These are phyloP conservation scores for Pantelozetes paolii DNA, from an alignment of 2,888 invertebrate genomes.

Conservation along the genomic window DNA sequence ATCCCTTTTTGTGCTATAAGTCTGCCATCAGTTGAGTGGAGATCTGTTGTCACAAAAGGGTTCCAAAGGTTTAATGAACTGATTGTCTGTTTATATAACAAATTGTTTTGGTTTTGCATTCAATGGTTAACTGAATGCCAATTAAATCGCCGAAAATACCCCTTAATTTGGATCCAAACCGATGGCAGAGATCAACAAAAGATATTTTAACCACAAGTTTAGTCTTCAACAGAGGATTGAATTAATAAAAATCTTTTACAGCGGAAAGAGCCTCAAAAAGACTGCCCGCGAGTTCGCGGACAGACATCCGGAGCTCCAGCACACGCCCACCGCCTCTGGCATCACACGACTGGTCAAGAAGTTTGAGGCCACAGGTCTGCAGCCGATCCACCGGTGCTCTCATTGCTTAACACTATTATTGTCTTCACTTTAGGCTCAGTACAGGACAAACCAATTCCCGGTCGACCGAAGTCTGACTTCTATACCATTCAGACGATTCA, in stretches of 20 bases:
- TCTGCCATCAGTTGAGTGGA: no score
- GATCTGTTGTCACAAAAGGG: no score
- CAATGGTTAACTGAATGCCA: no score
- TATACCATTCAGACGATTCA: no score
- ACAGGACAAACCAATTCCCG: neutral
- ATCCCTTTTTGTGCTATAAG: neutral
- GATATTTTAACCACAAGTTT: neutral
- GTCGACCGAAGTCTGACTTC: neutral
- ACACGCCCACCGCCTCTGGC: neutral
- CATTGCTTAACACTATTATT: neutral
- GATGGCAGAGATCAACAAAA: neutral
- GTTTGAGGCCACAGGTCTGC: neutral
- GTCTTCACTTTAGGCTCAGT: neutral
- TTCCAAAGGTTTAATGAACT: no score
- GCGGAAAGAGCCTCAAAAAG: neutral
- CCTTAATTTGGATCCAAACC: no score
- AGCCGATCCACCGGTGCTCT: neutral
- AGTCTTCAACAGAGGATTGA: neutral
- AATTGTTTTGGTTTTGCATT: no score
- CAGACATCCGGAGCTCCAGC: neutral
- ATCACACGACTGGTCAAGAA: neutral
- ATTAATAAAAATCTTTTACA: slow-evolving; percentile 9
- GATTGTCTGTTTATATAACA: no score
- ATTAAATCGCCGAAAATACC: no score
- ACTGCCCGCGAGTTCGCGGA: neutral